Base-by-base conservation (phyloP, 2,113 vertebrate genomes). In the Hemibagrus wyckioides region DNA sequence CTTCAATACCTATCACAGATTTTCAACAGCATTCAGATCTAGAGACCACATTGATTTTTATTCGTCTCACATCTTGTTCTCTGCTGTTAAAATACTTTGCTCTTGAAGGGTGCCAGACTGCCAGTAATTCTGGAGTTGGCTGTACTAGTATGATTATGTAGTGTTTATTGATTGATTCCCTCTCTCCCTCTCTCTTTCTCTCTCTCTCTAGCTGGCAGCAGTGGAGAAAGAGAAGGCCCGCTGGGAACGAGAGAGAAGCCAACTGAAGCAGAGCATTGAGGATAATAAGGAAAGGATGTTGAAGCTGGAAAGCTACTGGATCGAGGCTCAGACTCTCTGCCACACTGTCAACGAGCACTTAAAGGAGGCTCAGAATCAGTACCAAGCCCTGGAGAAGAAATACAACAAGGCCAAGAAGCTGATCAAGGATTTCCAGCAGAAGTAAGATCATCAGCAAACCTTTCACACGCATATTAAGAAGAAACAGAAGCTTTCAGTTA, bases 331-430 rank as follows among this genome's bases (percentile, higher is more conserved):
- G 91, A 98, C 97, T 0, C 92, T 99, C 65, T 99, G 98, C 91
- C 98, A 99, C 92, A 99, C 97, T 0, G 97, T 99, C 89, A 99
- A 99, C 2, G 97, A 98, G 80, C 98, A 99, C 92, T 96, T 99
- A 91, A 99, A 99, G 93, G 98, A 99, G 92, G 98, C 98, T 0
- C 98, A 99, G 91, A 97, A 95, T 75, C 98, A 99, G 91, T 99
- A 99, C 92, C 97, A 99, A 93, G 90, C 96, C 82, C 93, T 99
- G 92, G 98, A 99, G 93, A 99, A 99, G 95, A 99, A 99, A 88
- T 99, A 99, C 90, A 99, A 99, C 95, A 99, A 99, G 92, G 98
- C 98, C 88, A 99, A 99, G 95, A 99, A 99, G 88, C 89, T 99
- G 92, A 99, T 99, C 94, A 99, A 99, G 92, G 98, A 99, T 92